phyloP scores from a whole-genome alignment of 2,888 invertebrate species.

The Thera obeliscata region DNA sequence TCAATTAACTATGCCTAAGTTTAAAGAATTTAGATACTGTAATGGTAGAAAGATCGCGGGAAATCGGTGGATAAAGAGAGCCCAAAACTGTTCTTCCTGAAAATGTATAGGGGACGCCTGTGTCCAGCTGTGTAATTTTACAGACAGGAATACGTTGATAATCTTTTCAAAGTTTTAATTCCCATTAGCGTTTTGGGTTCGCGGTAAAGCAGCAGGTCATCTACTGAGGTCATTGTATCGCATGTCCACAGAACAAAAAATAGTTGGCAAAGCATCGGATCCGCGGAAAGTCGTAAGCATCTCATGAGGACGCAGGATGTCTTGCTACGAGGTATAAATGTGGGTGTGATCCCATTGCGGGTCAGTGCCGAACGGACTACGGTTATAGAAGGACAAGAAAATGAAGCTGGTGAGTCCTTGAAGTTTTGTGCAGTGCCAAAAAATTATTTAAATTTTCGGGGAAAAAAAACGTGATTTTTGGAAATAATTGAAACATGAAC shows the following conservation, averaged over 20 bases:
- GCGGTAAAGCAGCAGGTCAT: slow-evolving; percentile 36
- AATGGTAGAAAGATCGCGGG: too few species aligned
- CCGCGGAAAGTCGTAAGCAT: slow-evolving; percentile 59
- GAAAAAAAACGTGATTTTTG: slow-evolving; percentile 4
- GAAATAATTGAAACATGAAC: background rate
- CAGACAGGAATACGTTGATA: too few species aligned
- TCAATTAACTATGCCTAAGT: slow-evolving; percentile 26
- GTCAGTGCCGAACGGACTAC: slow-evolving; percentile 71
- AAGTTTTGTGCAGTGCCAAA: slow-evolving; percentile 51
- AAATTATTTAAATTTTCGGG: slow-evolving; percentile 9
- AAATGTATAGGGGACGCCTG: too few species aligned
- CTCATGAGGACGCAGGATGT: slow-evolving; percentile 73
- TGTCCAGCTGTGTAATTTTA: too few species aligned
- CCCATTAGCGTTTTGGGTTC: too few species aligned
- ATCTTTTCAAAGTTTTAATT: too few species aligned
- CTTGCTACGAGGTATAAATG: slow-evolving; percentile 71
- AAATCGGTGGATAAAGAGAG: too few species aligned
- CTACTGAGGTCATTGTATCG: slow-evolving; percentile 74
- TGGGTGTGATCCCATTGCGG: slow-evolving; percentile 61
- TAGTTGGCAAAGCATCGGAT: slow-evolving; percentile 37
- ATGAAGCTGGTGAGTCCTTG: slow-evolving; percentile 83
- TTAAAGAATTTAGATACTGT: background rate
- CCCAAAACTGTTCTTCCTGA: too few species aligned
- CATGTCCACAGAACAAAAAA: slow-evolving; percentile 13
- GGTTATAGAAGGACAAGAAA: slow-evolving; percentile 73